A percentile compares a stretch with the other conserved stretches of the same genome.
phyloP scores from a whole-genome alignment of 2,888 invertebrate species.

The Adineta ricciae region DNA sequence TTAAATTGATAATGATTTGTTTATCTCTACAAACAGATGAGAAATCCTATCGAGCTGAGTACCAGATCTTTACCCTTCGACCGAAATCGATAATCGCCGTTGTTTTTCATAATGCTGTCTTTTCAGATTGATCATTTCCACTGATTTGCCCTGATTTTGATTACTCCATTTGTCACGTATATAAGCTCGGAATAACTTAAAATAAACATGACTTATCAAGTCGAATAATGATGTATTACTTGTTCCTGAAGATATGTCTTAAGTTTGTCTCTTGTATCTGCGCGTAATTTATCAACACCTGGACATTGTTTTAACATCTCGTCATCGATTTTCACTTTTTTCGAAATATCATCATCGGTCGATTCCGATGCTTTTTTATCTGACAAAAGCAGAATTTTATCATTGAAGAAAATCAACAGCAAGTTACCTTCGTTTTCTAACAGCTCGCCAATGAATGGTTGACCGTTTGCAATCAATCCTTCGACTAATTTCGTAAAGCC shows the following conservation, averaged over 20 bases:
- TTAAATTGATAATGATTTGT: background rate
- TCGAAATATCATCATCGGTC: background rate
- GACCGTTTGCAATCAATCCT: background rate
- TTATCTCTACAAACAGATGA: background rate
- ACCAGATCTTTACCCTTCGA: background rate
- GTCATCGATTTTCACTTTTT: background rate
- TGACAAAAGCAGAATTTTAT: background rate
- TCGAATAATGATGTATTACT: background rate
- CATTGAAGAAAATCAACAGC: background rate
- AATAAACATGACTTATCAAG: background rate
- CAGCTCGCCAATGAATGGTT: background rate
- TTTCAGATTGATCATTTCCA: background rate
- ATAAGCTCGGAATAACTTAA: background rate
- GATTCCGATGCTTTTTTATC: background rate
- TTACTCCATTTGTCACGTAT: background rate
- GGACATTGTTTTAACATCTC: background rate
- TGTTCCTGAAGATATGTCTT: background rate
- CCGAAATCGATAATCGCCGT: background rate
- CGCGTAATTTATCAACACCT: background rate
- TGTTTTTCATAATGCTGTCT: conserved; percentile 1
- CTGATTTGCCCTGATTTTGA: background rate
- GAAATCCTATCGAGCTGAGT: no score
- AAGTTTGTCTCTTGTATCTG: conserved; percentile 3
- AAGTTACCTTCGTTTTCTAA: background rate
- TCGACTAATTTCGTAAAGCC: background rate